These are phyloP conservation scores for Urophycis tenuis DNA, from an alignment of 2,797 vertebrate genomes.

Conservation along the genomic window DNA sequence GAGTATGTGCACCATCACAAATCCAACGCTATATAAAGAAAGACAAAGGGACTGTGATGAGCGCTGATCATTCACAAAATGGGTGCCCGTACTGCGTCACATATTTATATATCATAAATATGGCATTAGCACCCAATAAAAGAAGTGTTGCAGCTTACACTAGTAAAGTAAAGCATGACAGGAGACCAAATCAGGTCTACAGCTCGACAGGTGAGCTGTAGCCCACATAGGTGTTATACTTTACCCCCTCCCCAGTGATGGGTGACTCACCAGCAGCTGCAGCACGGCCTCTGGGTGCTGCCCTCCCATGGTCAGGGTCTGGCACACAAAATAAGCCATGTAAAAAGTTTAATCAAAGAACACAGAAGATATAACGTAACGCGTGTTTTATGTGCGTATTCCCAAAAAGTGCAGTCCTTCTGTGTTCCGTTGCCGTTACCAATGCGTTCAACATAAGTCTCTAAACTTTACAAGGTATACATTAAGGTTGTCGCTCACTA, in stretches of 20 bases:
- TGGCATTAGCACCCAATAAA: neutral
- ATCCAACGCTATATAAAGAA: neutral
- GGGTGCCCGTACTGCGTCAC: neutral
- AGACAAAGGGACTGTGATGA: neutral
- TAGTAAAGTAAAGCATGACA: too few relatives aligned
- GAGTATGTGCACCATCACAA: neutral
- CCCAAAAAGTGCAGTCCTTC: too few relatives aligned
- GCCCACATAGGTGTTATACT: too few relatives aligned
- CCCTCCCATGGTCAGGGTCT: conserved; percentile 66
- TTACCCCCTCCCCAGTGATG: too few relatives aligned
- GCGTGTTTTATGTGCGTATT: too few relatives aligned
- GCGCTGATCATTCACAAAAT: neutral
- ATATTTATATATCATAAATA: neutral
- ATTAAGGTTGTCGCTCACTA: too few relatives aligned
- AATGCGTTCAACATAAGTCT: too few relatives aligned
- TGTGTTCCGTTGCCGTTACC: too few relatives aligned
- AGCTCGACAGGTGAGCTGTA: too few relatives aligned
- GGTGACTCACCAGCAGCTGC: conserved; percentile 69
- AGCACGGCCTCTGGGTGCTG: conserved; percentile 57
- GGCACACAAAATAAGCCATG: neutral
- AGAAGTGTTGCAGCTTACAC: too few relatives aligned
- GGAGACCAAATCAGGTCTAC: too few relatives aligned
- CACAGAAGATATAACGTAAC: neutral
- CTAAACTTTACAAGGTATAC: too few relatives aligned
- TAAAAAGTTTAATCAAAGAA: neutral